Base-by-base conservation (phyloP, 2,113 vertebrate genomes). In the Menidia beryllina region DNA sequence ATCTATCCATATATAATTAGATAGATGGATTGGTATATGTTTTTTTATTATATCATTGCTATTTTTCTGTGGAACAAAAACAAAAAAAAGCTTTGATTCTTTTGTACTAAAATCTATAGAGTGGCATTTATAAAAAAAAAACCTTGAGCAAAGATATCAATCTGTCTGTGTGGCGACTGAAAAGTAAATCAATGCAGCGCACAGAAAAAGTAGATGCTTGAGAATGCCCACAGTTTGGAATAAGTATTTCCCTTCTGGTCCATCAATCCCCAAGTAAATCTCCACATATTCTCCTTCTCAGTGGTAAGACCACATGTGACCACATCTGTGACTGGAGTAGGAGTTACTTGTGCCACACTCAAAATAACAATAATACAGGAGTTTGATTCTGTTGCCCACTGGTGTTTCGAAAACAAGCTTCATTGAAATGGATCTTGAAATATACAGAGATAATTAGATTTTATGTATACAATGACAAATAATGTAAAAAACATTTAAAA, bases 81-180 rank as follows among this genome's bases (percentile, higher is more conserved):
- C 53, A 58, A 53, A 76, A 51, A 15, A 20, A 17, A n/a, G n/a
- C n/a, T 45, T 24, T 58, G 41, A 51, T n/a, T n/a, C 48, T 64
- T 79, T 74, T 66, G 71, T 11, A 24, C 12, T 55, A 43, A 72
- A 51, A 70, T 79, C 36, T 19, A 71, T 47, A 38, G 21, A 34
- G 12, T 70, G 57, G 43, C 76, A 87, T 85, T 81, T 79, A 73
- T 51, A 26, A 75, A 72, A 67, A 79, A 26, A 75, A 72, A 67
- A 79, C 49, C 53, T 59, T 41, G 25, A 72, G 61, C 51, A 55
- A 45, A 55, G 72, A 63, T 56, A 58, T 76, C 27, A 70, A 27
- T 82, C 57, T 45, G 48, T 77, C 34, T 24, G 19, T 30, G 6
- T 49, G 36, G 64, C 51, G 64, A 73, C 61, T 62, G 48, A 57